These are phyloP conservation scores for Euura lappo DNA, from an alignment of 1,140 invertebrate species.

Conservation along the genomic window DNA sequence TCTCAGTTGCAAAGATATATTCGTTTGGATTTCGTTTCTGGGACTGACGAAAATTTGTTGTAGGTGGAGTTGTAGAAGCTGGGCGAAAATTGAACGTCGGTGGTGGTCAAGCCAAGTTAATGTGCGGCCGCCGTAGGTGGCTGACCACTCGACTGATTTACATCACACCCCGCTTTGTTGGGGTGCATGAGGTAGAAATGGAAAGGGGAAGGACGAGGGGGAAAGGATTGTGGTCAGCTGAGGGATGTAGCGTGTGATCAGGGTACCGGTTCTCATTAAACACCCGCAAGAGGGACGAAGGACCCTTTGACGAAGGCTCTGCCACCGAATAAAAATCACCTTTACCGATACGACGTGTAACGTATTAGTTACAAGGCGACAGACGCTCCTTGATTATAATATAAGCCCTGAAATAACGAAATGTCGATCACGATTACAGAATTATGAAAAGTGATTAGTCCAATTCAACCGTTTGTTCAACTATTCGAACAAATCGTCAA, in stretches of 20 bases:
- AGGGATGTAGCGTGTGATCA: constrained; percentile 54
- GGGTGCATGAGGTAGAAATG: constrained; percentile 35
- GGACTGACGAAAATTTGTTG: too few relatives aligned
- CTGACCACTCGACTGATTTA: constrained; percentile 55
- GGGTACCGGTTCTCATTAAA: constrained; percentile 42
- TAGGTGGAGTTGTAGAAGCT: not conserved
- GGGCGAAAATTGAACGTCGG: not conserved
- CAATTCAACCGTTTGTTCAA: too few relatives aligned
- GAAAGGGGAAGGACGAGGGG: constrained; percentile 35
- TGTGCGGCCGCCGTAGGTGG: constrained; percentile 46
- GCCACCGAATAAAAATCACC: not conserved
- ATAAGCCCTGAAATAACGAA: too few relatives aligned
- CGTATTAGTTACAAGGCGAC: too few relatives aligned
- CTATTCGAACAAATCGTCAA: too few relatives aligned
- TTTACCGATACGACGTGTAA: not conserved
- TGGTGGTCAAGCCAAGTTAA: constrained; percentile 45
- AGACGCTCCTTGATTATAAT: too few relatives aligned
- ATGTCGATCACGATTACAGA: too few relatives aligned
- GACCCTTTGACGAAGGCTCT: constrained; percentile 4
- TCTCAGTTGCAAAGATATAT: too few relatives aligned
- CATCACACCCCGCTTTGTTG: constrained; percentile 46
- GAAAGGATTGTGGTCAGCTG: constrained; percentile 46
- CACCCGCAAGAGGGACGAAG: constrained; percentile 20
- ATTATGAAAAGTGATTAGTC: too few relatives aligned
- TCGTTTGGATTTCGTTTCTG: too few relatives aligned